These are phyloP conservation scores for Torymus texanus DNA, from an alignment of 2,888 invertebrate species.

Conservation along the genomic window DNA sequence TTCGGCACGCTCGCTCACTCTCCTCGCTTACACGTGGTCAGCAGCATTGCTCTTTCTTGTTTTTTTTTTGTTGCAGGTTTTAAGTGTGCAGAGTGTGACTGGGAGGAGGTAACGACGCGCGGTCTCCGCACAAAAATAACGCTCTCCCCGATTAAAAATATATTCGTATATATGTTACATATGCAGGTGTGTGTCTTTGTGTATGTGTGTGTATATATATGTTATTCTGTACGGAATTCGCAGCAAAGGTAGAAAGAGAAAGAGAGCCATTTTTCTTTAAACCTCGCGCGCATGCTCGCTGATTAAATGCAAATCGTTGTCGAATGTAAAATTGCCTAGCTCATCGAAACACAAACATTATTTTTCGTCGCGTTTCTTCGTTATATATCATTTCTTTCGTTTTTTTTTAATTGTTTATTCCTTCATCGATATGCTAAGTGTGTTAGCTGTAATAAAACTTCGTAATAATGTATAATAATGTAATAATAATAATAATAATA, in stretches of 20 bases:
- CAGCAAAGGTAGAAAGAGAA: conserved; percentile 33
- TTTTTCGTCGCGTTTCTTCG: too few species aligned
- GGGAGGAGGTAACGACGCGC: conserved; percentile 42
- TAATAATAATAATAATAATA: conserved; percentile 46
- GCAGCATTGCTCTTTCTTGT: too few species aligned
- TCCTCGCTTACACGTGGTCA: too few species aligned
- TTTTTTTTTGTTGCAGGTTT: too few species aligned
- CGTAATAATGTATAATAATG: conserved; percentile 47
- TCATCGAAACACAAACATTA: not conserved
- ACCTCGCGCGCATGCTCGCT: not conserved
- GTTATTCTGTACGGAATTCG: not conserved
- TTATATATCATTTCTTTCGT: conserved; percentile 14
- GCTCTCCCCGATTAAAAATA: conserved; percentile 38
- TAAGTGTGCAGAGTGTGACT: conserved; percentile 11
- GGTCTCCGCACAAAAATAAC: conserved; percentile 34
- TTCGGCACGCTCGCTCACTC: too few species aligned
- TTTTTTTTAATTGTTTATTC: conserved; percentile 13
- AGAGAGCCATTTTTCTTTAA: not conserved
- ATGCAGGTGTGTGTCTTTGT: not conserved
- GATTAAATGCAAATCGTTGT: conserved; percentile 46
- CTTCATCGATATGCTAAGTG: conserved; percentile 39
- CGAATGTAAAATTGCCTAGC: conserved; percentile 46
- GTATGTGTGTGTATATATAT: not conserved
- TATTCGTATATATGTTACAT: conserved; percentile 4
- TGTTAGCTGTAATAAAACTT: conserved; percentile 53